phyloP scores from a whole-genome alignment of 2,888 invertebrate species.

The Drosophila nr. perissopoda region DNA sequence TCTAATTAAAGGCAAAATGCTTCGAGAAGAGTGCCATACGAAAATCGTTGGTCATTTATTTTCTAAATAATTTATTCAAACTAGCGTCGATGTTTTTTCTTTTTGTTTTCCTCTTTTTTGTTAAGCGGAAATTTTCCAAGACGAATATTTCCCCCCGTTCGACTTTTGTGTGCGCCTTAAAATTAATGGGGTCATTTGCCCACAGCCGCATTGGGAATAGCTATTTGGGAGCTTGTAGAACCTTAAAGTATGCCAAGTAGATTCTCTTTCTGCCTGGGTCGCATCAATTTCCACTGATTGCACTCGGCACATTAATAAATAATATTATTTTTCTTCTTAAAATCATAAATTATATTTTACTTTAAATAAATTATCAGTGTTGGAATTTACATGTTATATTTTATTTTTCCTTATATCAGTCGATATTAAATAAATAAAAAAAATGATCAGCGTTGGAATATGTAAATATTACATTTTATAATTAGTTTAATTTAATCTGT shows the following conservation, averaged over 20 bases:
- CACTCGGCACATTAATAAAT: slow-evolving; percentile 9
- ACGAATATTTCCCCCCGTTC: slow-evolving; percentile 18
- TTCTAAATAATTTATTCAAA: slow-evolving; percentile 66
- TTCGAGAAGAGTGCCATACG: slow-evolving; percentile 20
- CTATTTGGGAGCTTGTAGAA: slow-evolving; percentile 22
- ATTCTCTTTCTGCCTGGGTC: slow-evolving; percentile 18
- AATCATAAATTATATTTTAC: neutral
- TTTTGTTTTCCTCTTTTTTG: slow-evolving; percentile 18
- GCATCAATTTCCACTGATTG: neutral
- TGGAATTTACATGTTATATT: too few species aligned
- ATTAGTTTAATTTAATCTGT: neutral
- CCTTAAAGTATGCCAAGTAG: slow-evolving; percentile 46
- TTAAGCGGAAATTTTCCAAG: slow-evolving; percentile 16
- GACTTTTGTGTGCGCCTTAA: slow-evolving; percentile 32
- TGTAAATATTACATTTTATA: neutral
- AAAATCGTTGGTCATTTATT: slow-evolving; percentile 54
- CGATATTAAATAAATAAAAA: neutral
- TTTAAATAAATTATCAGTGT: too few species aligned
- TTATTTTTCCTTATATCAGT: neutral
- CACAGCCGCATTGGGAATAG: slow-evolving; percentile 30
- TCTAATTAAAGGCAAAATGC: slow-evolving; percentile 58
- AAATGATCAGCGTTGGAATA: neutral
- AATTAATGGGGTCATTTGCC: slow-evolving; percentile 79
- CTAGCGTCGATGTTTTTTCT: slow-evolving; percentile 19
- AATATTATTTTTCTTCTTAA: neutral